phyloP scores from a whole-genome alignment of 2,888 invertebrate species.

The Trachelus iudaicus region DNA sequence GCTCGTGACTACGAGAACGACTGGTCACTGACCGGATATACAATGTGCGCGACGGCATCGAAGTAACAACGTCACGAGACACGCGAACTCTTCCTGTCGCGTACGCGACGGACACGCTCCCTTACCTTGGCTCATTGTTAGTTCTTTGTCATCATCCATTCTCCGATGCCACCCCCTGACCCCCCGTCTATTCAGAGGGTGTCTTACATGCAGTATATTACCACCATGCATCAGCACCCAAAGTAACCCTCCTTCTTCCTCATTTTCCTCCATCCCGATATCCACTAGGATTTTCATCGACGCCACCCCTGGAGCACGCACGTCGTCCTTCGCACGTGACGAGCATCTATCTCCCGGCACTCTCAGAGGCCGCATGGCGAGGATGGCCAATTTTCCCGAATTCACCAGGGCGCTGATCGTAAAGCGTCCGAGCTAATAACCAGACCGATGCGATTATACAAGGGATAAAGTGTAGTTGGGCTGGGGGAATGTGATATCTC shows the following conservation, averaged over 20 bases:
- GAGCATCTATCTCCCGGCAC: constrained; percentile 56
- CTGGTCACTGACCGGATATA: constrained; percentile 31
- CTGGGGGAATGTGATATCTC: neutral
- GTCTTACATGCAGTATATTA: neutral
- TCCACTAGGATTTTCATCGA: constrained; percentile 50
- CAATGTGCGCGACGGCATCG: constrained; percentile 19
- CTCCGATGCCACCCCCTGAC: neutral
- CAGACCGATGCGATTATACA: neutral
- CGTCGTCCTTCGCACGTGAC: constrained; percentile 59
- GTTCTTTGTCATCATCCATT: constrained; percentile 16
- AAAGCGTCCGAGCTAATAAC: constrained; percentile 37
- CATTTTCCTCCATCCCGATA: constrained; percentile 1
- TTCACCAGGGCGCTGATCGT: constrained; percentile 53
- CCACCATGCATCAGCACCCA: neutral
- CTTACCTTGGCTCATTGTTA: neutral
- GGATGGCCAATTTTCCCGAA: constrained; percentile 54
- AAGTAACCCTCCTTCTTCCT: constrained; percentile 1
- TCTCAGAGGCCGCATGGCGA: constrained; percentile 20
- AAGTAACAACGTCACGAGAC: constrained; percentile 28
- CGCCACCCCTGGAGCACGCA: constrained; percentile 41
- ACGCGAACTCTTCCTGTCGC: constrained; percentile 47
- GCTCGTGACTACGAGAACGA: neutral
- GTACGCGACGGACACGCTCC: constrained; percentile 28
- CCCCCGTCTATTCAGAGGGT: neutral
- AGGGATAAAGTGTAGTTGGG: neutral